Evolutionary conservation across 1,140 invertebrate genomes (phyloP), one percentile per base, ranked within the genome.

Genomic region (Solenopsis invicta): DNA sequence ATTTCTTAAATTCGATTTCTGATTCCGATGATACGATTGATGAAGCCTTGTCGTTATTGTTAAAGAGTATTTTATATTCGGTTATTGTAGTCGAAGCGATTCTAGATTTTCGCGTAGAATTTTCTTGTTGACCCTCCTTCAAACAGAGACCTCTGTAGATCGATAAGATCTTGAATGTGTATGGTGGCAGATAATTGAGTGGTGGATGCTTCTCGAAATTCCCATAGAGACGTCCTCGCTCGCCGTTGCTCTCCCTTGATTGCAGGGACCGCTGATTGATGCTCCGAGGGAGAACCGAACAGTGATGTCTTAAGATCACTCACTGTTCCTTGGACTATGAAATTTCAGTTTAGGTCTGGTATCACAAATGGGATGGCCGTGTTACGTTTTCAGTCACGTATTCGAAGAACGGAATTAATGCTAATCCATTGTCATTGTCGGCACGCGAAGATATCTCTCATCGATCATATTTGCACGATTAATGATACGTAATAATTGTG

Each of bases 201-300:
- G 85, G 90, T 88, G 80, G 90, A 91, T 91, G 85, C 89, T 87
- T 87, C 87, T 91, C 80, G 89, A 91, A 91, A 91, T 91, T 91
- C 90, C 90, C 90, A 91, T 88, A 85, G 90, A 91, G 87, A 89
- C 87, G 86, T 91, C 75, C 89, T 91, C 86, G 62, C 87, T 59
- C 69, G 66, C 64, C 85, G 87, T 90, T 85, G 81, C 86, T 90
- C 89, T 85, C 74, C 85, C 74, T 91, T 91, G 89, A 91, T 91
- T 91, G 78, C 87, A 64, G 78, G 69, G 85, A 64, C 80, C 66
- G 87, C 69, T 91, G 90, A 91, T 91, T 91, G 89, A 91, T 91
- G 89, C 90, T 91, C 72, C 54, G 67, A 78, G 87, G 62, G 80
- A 84, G 87, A 90, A 75, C 74, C 78, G 41, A 59, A 76, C 62